phyloP scores from a whole-genome alignment of 2,113 vertebrate genomes.

The Otocyon megalotis region DNA sequence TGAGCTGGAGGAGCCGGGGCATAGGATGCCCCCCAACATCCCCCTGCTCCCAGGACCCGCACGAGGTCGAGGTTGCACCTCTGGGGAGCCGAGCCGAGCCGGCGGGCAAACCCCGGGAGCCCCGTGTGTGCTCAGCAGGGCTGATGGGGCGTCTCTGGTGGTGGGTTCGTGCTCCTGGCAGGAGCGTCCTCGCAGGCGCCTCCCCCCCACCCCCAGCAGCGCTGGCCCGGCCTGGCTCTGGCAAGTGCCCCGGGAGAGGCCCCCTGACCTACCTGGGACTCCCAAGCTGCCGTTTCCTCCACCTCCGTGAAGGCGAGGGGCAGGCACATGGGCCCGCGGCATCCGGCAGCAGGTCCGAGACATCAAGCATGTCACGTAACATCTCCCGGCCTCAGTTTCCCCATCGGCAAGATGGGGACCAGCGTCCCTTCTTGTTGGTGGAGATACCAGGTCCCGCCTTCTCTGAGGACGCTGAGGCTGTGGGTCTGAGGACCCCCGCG shows the following conservation, averaged over 20 bases:
- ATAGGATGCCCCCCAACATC: neutral
- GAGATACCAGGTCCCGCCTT: fast-evolving
- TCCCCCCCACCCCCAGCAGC: fast-evolving
- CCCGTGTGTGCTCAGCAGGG: too few species aligned
- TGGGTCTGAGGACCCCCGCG: neutral
- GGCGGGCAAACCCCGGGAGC: neutral
- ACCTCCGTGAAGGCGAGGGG: neutral
- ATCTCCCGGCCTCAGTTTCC: neutral
- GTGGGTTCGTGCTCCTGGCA: neutral
- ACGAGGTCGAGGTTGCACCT: neutral
- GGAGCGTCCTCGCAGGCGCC: fast-evolving
- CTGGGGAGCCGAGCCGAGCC: fast-evolving
- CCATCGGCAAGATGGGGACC: neutral
- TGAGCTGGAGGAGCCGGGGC: neutral
- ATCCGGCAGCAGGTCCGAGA: neutral
- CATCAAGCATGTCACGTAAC: neutral
- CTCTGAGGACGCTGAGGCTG: neutral
- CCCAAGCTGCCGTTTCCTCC: fast-evolving
- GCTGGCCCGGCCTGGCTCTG: neutral
- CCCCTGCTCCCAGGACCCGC: neutral
- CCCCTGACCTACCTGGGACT: neutral
- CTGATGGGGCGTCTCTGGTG: neutral
- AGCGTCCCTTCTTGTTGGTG: fast-evolving
- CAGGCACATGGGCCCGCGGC: fast-evolving
- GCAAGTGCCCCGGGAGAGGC: neutral